Base-by-base conservation (phyloP, 2,797 vertebrate species). In the Bucorvus abyssinicus region DNA sequence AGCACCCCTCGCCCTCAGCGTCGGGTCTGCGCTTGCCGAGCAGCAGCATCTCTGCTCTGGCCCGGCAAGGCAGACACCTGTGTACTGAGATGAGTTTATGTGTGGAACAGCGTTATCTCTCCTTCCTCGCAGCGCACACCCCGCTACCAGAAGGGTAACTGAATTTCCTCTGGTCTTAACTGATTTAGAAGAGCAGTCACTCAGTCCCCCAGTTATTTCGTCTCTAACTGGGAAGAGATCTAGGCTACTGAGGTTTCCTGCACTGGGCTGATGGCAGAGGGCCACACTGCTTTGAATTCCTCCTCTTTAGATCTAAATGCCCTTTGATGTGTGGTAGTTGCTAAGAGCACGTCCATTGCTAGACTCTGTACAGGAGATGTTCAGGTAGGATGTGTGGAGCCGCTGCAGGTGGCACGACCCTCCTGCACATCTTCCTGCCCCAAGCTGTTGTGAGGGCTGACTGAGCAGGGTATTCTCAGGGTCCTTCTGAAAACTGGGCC, bases 121-220 rank as follows among this genome's bases (percentile, higher is more conserved):
- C 59, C 73, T 36, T 71, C 67, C 71, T 60, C 0, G 13, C 71
- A 84, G 70, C 18, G 1, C 42, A 57, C 2, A 10, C 45, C 45
- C 81, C 87, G 34, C 84, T 53, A 87, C 73, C 85, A 90, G 90
- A 84, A 93, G 61, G 59, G 16, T 82, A 90, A 89, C 77, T 42
- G 30, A 16, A 59, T 83, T 95, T 87, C 89, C 78, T 81, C 88
- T 87, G 67, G 59, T 76, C 75, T 80, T 55, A 40, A 80, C 3
- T 57, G 40, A 95, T 91, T 86, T 86, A 53, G 57, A 79, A 91
- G 59, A 52, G 45, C 38, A 84, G 50, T 60, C 52, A 36, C 19
- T 77, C 52, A 21, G 17, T 80, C 76, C 70, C 71, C 53, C 86
- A 86, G 83, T 74, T 78, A 44, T 42, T 92, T 45, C 15, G 45